Evolutionary conservation across 2,888 invertebrate genomes (phyloP).

Genomic region (Digitonthophagus gazella): DNA sequence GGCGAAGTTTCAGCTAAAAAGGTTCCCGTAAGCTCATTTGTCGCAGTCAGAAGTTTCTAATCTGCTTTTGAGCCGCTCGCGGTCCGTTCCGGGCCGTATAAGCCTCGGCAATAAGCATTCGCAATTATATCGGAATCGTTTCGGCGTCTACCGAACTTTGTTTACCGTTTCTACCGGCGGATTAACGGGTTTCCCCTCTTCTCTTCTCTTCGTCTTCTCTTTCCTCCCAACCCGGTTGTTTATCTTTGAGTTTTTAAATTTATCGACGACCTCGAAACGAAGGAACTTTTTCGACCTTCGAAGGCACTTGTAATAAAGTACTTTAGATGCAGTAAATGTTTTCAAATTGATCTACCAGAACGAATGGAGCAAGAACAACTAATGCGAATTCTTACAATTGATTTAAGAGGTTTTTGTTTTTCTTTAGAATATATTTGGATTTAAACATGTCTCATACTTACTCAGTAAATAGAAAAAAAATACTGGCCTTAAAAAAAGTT

Average conservation of each 20-base stretch:
- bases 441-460: too few species aligned
- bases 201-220: not conserved
- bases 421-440: not conserved
- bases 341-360: constrained; percentile 27
- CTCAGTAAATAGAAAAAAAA: too few species aligned
- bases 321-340: constrained; percentile 33
- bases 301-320: constrained; percentile 29
- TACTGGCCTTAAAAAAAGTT: too few species aligned
- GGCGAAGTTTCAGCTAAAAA: constrained; percentile 15
- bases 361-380: constrained; percentile 34
- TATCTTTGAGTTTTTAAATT: constrained; percentile 14
- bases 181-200: constrained; percentile 12
- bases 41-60: constrained; percentile 15
- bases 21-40: constrained; percentile 17
- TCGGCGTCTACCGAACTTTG: constrained; percentile 9
- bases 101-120: constrained; percentile 9
- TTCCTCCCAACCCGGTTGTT: constrained; percentile 2
- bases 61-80: constrained; percentile 8
- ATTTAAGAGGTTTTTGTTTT: not conserved
- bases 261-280: constrained; percentile 8
- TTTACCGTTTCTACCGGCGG: not conserved
- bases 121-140: constrained; percentile 10
- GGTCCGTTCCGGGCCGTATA: constrained; percentile 7
- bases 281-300: not conserved
- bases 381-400: not conserved